Base-by-base conservation (phyloP, 2,888 invertebrate species). In the Parochlus steinenii region DNA sequence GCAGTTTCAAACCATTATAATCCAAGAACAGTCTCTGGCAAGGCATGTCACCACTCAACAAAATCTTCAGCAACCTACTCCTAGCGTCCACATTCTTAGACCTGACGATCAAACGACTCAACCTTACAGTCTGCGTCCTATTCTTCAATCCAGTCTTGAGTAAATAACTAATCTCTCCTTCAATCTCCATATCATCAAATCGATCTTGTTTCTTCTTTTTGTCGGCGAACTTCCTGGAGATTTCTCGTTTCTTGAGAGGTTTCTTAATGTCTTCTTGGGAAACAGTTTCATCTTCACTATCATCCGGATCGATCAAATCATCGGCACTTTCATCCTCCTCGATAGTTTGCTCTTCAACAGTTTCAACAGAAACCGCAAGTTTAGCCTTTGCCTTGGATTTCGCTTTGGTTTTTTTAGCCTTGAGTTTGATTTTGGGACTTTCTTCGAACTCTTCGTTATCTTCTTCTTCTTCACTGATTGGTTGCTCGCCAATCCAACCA, bases 401-500 rank as follows among this genome's bases (percentile, higher is more conserved):
- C 31, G 34, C 41, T 41, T 8, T 16, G 4, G 28, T 31, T 34
- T 34, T 34, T 23, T 34, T 34, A 6, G 27, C n/a, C 6, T 34
- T 34, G 37, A 37, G 11, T 37, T 41, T 31, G 32, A 31, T 18
- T 22, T 31, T 23, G 5, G 31, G 31, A 22, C 31, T 31, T 14
- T 31, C 31, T 14, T 54, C 52, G 22, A 53, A 53, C 22, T 58
- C 56, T 27, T 61, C 55, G 22, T 58, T 57, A 20, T 62, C 61
- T 30, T 62, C 62, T 31, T 63, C 62, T 28, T 62, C 62, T 19
- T 65, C 64, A 37, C 70, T 70, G 18, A 80, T 78, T 0, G 86
- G 86, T 46, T 85, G 79, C 36, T 80, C 82, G 1, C 97, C 97
- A 42, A 98, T 86, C 80, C 86, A 92, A 1, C 98, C 97, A 16